phyloP scores from a whole-genome alignment of 2,113 vertebrate genomes.

The Amphiprion percula region DNA sequence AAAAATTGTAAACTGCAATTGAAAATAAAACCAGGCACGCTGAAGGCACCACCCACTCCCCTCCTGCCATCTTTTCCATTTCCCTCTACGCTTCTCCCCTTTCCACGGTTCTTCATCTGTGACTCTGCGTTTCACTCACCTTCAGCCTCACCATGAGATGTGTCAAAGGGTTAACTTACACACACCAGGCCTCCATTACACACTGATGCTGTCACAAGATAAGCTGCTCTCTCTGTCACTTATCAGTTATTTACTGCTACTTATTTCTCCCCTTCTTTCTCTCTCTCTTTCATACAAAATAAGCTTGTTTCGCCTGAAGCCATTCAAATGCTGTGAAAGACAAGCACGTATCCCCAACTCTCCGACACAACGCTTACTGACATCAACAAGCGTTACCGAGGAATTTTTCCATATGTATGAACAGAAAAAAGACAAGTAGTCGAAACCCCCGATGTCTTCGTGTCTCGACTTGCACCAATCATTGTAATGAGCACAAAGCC shows the following conservation, averaged over 20 bases:
- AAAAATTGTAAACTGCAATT: slow-evolving; percentile 83
- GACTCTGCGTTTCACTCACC: slow-evolving; percentile 74
- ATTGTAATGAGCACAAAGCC: slow-evolving; percentile 39
- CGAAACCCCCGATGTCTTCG: slow-evolving; percentile 5
- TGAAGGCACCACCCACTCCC: slow-evolving; percentile 51
- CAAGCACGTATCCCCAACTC: slow-evolving; percentile 53
- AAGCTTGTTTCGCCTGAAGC: slow-evolving; percentile 70
- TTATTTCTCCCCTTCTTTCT: slow-evolving; percentile 58
- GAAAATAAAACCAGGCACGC: slow-evolving; percentile 77
- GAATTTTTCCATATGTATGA: slow-evolving; percentile 63
- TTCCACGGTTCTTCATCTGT: slow-evolving; percentile 43
- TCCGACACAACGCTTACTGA: slow-evolving; percentile 56
- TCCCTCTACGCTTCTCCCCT: slow-evolving; percentile 25
- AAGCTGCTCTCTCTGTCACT: slow-evolving; percentile 77
- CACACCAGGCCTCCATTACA: slow-evolving; percentile 84
- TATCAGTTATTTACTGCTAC: slow-evolving; percentile 82
- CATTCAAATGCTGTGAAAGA: slow-evolving; percentile 56
- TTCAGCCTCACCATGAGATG: slow-evolving; percentile 80
- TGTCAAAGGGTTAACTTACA: slow-evolving; percentile 84
- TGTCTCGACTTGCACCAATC: slow-evolving; percentile 65
- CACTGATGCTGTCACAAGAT: slow-evolving; percentile 83
- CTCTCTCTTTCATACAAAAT: slow-evolving; percentile 69
- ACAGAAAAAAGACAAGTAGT: slow-evolving; percentile 26
- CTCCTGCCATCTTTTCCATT: slow-evolving; percentile 47
- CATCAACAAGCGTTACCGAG: slow-evolving; percentile 58